These are phyloP conservation scores for Silurus aristotelis DNA, from an alignment of 2,797 vertebrate genomes.

Conservation along the genomic window DNA sequence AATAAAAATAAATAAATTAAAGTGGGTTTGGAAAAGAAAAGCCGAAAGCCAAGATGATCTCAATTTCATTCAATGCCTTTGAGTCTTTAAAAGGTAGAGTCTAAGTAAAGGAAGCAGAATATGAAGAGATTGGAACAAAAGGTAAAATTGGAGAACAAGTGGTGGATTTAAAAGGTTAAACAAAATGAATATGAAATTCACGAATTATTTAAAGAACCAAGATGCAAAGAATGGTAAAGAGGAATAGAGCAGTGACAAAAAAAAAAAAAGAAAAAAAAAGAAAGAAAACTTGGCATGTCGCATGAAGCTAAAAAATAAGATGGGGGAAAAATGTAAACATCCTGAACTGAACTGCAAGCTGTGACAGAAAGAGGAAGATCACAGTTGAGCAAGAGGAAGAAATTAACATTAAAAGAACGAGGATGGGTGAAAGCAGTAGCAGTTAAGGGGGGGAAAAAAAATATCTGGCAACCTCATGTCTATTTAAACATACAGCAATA, in stretches of 20 bases:
- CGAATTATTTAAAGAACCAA: neutral
- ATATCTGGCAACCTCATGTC: constrained; percentile 62
- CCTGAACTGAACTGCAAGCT: constrained; percentile 36
- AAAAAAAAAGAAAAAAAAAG: no score
- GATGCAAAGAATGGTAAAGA: neutral
- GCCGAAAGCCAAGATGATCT: neutral
- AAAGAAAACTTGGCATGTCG: constrained; percentile 5
- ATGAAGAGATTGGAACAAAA: neutral
- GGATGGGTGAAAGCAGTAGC: constrained; percentile 32
- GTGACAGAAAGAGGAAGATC: constrained; percentile 35
- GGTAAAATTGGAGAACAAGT: neutral
- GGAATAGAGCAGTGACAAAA: neutral
- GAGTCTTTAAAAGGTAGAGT: neutral
- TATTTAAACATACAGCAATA: constrained; percentile 58
- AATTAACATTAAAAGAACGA: constrained; percentile 54
- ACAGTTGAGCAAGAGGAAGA: constrained; percentile 24
- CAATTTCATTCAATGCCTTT: neutral
- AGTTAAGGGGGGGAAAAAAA: constrained; percentile 27
- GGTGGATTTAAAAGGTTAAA: neutral
- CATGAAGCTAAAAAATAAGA: neutral
- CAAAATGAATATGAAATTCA: neutral
- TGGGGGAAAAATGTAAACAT: neutral
- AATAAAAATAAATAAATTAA: constrained; percentile 17
- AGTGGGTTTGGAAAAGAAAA: neutral
- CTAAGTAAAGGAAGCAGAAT: constrained; percentile 45